Conservation (phyloP, 2,113 vertebrate species). For the Xiphias gladius region DNA sequence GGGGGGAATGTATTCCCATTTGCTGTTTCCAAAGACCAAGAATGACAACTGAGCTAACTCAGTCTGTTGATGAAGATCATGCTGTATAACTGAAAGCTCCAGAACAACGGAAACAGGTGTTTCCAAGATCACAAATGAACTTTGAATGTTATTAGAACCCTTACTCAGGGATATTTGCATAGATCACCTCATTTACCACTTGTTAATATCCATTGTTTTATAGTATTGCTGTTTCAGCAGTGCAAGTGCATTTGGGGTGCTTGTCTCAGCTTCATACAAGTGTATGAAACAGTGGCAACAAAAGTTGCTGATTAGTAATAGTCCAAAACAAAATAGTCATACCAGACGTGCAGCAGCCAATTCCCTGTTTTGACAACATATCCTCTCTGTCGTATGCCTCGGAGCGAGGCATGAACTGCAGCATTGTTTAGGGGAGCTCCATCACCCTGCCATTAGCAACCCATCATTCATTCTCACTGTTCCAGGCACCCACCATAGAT, state of each 20-base stretch:
- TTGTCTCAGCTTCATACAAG: not conserved
- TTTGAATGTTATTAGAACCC: too few species aligned
- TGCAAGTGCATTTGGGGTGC: not conserved
- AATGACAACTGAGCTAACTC: not conserved
- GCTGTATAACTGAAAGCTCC: not conserved
- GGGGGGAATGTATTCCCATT: not conserved
- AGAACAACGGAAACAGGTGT: not conserved
- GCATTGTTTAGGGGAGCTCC: conserved; percentile 43
- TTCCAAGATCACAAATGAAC: not conserved
- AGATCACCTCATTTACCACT: not conserved
- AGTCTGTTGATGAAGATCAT: not conserved
- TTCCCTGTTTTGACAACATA: conserved; percentile 16
- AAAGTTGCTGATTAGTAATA: not conserved
- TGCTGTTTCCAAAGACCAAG: not conserved
- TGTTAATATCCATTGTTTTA: not conserved
- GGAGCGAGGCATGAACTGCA: conserved; percentile 35
- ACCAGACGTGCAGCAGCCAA: conserved; percentile 4
- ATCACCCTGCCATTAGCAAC: conserved; percentile 61
- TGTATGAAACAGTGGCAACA: not conserved
- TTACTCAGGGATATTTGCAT: not conserved
- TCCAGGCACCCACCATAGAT: conserved; percentile 37
- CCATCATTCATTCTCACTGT: conserved; percentile 61
- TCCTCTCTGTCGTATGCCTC: conserved; percentile 27
- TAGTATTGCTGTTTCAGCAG: not conserved
- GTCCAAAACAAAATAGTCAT: conserved; percentile 28